A percentile compares a stretch with the other conserved stretches of the same genome.
Conservation (phyloP, 2,113 vertebrate genomes). For the Myrmophylax atrothorax region DNA sequence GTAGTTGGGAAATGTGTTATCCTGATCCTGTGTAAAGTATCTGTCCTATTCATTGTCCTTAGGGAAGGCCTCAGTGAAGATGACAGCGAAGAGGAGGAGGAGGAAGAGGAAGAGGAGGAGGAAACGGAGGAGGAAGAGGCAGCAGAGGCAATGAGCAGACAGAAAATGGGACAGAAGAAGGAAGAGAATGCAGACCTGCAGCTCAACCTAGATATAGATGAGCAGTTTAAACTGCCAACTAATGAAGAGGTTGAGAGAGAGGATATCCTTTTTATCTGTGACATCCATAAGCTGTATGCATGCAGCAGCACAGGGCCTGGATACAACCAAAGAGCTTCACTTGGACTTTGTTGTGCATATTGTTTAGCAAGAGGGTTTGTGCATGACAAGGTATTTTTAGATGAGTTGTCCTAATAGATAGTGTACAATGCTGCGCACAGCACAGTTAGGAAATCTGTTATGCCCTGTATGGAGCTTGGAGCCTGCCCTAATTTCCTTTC, state of each 20-base stretch:
- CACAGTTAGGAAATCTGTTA: background rate
- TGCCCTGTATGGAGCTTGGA: background rate
- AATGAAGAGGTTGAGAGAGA: conserved; percentile 83
- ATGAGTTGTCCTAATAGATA: background rate
- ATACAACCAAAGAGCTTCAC: background rate
- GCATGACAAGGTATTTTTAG: background rate
- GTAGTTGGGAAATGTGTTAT: background rate
- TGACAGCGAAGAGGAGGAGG: conserved; percentile 54
- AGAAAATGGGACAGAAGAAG: conserved; percentile 5
- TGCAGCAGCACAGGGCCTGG: background rate
- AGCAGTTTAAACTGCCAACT: conserved; percentile 83
- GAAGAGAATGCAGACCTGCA: conserved; percentile 78
- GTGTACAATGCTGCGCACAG: accelerated
- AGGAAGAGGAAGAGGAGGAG: conserved; percentile 25
- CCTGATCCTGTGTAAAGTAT: background rate
- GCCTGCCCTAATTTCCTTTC: background rate
- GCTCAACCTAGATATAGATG: conserved; percentile 84
- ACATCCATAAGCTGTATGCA: accelerated
- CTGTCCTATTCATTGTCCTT: background rate
- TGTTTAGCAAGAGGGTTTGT: background rate
- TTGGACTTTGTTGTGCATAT: background rate
- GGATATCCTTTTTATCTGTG: conserved; percentile 78
- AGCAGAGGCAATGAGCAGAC: background rate
- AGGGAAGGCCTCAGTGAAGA: conserved; percentile 72
- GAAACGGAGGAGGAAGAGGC: background rate